Percentiles rank a stretch among this genome's conserved stretches.
phyloP scores from a whole-genome alignment of 1,140 invertebrate genomes.

The Drosophila carrolli region DNA sequence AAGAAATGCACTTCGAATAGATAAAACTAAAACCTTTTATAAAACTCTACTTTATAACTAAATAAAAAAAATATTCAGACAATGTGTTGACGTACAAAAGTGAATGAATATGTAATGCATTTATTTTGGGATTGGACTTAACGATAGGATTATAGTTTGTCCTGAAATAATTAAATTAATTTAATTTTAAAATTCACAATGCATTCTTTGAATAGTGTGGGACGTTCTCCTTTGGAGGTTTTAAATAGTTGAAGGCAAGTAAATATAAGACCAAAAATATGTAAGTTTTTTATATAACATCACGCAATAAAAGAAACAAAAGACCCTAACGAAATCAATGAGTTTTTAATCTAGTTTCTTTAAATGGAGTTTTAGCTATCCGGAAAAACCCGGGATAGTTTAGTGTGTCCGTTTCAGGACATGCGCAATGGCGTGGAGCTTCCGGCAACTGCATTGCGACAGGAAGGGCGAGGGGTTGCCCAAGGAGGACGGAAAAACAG shows the following conservation, averaged over 20 bases:
- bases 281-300: neutral
- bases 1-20: conserved; percentile 49
- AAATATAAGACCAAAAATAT: neutral
- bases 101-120: neutral
- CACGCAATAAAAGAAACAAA: neutral
- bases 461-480: conserved; percentile 14
- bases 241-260: neutral
- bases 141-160: neutral
- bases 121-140: conserved; percentile 5
- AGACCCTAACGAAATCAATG: neutral
- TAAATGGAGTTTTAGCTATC: neutral
- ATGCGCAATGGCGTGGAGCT: conserved; percentile 67
- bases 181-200: neutral
- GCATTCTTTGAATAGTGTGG: too few relatives aligned
- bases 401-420: conserved; percentile 68
- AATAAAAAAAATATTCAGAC: conserved; percentile 73
- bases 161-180: neutral
- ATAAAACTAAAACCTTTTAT: conserved; percentile 57
- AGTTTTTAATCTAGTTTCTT: neutral
- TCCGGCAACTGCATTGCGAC: conserved; percentile 54
- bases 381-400: conserved; percentile 39
- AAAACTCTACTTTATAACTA: conserved; percentile 69
- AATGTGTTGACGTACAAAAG: conserved; percentile 60
- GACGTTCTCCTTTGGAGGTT: neutral
- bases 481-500: conserved; percentile 40